Evolutionary conservation across 92 coral and sea anemone genomes (phyloP), one percentile per base, ranked within the genome.

Genomic region (Zoanthus solanderi): DNA sequence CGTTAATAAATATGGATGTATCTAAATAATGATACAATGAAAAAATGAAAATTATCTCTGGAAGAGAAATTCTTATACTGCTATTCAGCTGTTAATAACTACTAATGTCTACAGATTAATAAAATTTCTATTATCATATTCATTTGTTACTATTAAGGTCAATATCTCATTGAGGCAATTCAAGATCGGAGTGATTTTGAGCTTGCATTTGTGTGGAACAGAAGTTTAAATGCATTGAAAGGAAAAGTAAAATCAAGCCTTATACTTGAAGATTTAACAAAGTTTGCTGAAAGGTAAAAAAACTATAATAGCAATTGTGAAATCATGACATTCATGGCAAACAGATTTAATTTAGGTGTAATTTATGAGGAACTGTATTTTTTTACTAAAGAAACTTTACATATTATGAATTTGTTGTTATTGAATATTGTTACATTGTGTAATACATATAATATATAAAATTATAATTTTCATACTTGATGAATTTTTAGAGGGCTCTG

Each of bases 171-270:
- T 29, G 74, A 90, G 28, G 92, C 91, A 17, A 92, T 95, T 53
- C 89, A 79, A 45, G 82, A 83, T 14, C 90, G 85, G 82, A 80
- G 90, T 66, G 92, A 93, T 71, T 78, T 93, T 34, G 98, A 95
- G 66, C 79, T 95, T 56, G 94, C 92, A 45, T 95, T 95, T 93
- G 96, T 95, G 52, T 95, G 98, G 98, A 95, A 95, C 85, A 95
- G 98, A 77, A 91, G 86, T 57, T 45, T 58, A n/a, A 69, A 86
- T 75, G 90, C 50, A 29, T 76, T 92, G 17, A 47, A 56, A 67
- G 94, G 94, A 52, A 90, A 89, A 80, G 91, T 95, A 28, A 86
- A 93, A 79, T 90, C 93, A 11, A 76, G 60, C 10, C 73, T 85
- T 66, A 88, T 93, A 68, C 77, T 95, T 67, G 85, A 87, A 86